These are phyloP conservation scores for Creontiades dilutus DNA, from an alignment of 2,888 invertebrate species.

Conservation along the genomic window DNA sequence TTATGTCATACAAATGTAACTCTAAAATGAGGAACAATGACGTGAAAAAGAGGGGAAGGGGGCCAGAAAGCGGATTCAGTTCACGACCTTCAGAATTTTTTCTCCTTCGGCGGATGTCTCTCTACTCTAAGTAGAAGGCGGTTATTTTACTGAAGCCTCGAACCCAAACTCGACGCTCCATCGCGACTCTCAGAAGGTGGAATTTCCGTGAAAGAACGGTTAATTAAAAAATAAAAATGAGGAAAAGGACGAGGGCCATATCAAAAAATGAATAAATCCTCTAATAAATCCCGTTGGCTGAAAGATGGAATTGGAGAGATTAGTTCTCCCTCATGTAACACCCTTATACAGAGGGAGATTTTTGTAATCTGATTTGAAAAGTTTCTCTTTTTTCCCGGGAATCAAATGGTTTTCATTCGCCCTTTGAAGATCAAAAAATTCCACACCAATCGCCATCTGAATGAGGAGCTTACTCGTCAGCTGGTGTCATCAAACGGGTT, in stretches of 20 bases:
- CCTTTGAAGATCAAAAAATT: constrained; percentile 12
- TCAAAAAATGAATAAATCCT: not conserved
- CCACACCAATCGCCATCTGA: not conserved
- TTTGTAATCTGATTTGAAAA: constrained; percentile 4
- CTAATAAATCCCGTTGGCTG: constrained; percentile 8
- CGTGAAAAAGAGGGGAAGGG: not conserved
- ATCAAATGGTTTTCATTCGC: constrained; percentile 8
- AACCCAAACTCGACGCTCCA: not conserved
- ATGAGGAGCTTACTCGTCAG: not conserved
- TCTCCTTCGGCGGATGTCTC: not conserved
- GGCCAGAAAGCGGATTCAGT: not conserved
- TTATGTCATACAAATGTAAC: not conserved
- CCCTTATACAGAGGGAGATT: constrained; percentile 22
- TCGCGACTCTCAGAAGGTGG: not conserved
- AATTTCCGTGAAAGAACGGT: constrained; percentile 3
- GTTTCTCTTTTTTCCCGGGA: not conserved
- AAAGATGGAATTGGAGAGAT: constrained; percentile 21
- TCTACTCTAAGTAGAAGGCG: not conserved
- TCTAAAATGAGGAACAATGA: not conserved
- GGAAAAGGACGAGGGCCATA: not conserved
- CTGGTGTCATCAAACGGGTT: not conserved
- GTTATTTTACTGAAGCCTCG: not conserved
- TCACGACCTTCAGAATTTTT: not conserved
- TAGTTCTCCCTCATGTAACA: not conserved
- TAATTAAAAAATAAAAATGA: not conserved